These are phyloP conservation scores for Cossypha niveicapilla DNA, from an alignment of 2,797 vertebrate species.

Conservation along the genomic window DNA sequence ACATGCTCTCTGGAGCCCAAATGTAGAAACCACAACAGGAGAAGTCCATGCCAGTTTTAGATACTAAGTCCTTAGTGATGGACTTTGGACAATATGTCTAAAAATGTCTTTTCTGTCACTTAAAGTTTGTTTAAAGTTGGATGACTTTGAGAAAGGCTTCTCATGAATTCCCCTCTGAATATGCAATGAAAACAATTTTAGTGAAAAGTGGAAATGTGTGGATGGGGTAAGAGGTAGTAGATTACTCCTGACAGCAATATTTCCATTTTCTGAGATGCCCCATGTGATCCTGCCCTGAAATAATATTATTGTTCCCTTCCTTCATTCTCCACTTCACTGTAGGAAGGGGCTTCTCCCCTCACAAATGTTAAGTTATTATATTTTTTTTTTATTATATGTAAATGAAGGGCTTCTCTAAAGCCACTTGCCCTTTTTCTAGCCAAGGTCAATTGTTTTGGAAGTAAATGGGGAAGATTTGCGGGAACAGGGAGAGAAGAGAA, in stretches of 20 bases:
- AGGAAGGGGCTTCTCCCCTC: background rate
- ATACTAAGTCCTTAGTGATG: constrained; percentile 57
- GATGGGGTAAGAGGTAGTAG: background rate
- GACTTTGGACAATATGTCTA: constrained; percentile 64
- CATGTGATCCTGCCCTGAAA: constrained; percentile 29
- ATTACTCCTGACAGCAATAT: constrained; percentile 65
- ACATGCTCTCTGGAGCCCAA: constrained; percentile 59
- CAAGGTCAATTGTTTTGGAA: background rate
- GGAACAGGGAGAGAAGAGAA: background rate
- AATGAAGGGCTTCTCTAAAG: background rate
- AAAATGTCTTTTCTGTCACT: constrained; percentile 72
- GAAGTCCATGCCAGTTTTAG: constrained; percentile 59
- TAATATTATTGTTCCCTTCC: constrained; percentile 39
- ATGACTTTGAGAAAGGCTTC: constrained; percentile 72
- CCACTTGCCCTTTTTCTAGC: background rate
- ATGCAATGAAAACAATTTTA: constrained; percentile 79
- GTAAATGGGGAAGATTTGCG: fast-evolving
- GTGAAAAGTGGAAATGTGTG: constrained; percentile 69
- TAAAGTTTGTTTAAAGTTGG: constrained; percentile 74
- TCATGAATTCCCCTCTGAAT: constrained; percentile 72
- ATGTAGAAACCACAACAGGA: constrained; percentile 65
- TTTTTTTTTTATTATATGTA: background rate
- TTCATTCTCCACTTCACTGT: background rate
- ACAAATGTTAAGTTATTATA: background rate
- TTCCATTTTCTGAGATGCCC: constrained; percentile 62